A percentile compares a stretch with the other conserved stretches of the same genome.
phyloP scores from a whole-genome alignment of 2,797 vertebrate species.

The Oreochromis grahami region DNA sequence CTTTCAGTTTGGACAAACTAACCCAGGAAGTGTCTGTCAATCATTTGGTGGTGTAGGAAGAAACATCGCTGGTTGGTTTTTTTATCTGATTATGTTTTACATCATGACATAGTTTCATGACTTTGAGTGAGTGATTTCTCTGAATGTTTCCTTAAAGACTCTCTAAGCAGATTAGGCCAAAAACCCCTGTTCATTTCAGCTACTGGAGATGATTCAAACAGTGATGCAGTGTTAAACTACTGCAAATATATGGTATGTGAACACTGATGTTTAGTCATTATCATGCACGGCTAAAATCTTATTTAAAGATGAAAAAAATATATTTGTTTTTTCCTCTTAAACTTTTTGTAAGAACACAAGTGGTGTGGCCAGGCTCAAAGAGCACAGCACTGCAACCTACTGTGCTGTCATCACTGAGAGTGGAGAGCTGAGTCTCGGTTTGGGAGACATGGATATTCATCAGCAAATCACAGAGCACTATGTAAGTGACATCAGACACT shows the following conservation, averaged over 20 bases:
- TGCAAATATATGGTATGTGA: slow-evolving; percentile 86
- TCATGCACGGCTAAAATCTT: background rate
- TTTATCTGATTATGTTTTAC: background rate
- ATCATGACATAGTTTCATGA: background rate
- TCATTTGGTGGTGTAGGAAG: slow-evolving; percentile 88
- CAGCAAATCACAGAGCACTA: slow-evolving; percentile 83
- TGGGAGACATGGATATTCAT: slow-evolving; percentile 93
- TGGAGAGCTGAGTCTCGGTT: slow-evolving; percentile 83
- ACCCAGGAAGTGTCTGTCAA: slow-evolving; percentile 82
- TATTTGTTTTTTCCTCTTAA: background rate
- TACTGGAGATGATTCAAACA: slow-evolving; percentile 80
- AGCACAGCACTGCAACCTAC: slow-evolving; percentile 84
- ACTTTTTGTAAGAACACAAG: slow-evolving; percentile 76
- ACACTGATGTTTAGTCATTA: background rate
- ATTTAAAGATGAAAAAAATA: background rate
- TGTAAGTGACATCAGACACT: slow-evolving; percentile 63
- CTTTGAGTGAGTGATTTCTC: background rate
- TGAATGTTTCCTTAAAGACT: slow-evolving; percentile 68
- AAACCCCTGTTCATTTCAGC: slow-evolving; percentile 84
- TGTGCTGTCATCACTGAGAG: slow-evolving; percentile 79
- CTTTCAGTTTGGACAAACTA: slow-evolving; percentile 85
- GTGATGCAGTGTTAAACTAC: slow-evolving; percentile 76
- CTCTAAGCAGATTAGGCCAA: slow-evolving; percentile 81
- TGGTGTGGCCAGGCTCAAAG: slow-evolving; percentile 73
- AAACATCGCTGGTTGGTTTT: slow-evolving; percentile 84